Evolutionary conservation across 92 coral and sea anemone species (phyloP).

Genomic region (Heteractis magnifica): DNA sequence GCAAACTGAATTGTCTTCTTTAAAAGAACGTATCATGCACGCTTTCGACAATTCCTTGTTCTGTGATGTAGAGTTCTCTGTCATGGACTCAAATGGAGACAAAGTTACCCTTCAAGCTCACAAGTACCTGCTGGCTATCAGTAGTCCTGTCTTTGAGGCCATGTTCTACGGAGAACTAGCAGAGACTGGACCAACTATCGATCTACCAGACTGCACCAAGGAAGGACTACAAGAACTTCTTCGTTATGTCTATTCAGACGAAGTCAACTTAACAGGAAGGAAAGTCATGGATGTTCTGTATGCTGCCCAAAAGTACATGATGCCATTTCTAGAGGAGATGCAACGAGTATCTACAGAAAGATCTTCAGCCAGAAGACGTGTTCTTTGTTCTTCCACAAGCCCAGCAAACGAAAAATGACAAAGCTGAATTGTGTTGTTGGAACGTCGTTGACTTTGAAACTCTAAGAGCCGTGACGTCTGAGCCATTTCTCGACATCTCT

Average conservation of each 20-base stretch:
- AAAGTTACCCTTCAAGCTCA: no score
- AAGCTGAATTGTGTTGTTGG: neutral
- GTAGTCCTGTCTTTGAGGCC: no score
- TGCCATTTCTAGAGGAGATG: neutral
- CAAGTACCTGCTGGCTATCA: no score
- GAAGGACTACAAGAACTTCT: no score
- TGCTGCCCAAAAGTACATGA: neutral
- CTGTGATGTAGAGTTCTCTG: no score
- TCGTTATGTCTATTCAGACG: neutral
- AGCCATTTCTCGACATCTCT: constrained; percentile 11
- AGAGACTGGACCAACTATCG: no score
- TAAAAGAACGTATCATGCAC: no score
- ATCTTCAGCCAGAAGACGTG: neutral
- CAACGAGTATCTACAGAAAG: neutral
- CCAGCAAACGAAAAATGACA: neutral
- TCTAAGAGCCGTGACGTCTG: constrained; percentile 2
- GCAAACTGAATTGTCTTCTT: no score
- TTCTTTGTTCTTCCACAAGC: neutral
- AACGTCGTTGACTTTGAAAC: neutral
- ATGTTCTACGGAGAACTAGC: no score
- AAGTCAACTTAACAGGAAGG: constrained; percentile 15
- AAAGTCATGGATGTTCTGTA: constrained; percentile 14
- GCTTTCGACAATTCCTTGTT: no score
- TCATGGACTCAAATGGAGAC: no score
- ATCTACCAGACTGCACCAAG: no score